These are phyloP conservation scores for Pseudobourletiella spinata DNA, from an alignment of 1,140 invertebrate genomes.

Conservation along the genomic window DNA sequence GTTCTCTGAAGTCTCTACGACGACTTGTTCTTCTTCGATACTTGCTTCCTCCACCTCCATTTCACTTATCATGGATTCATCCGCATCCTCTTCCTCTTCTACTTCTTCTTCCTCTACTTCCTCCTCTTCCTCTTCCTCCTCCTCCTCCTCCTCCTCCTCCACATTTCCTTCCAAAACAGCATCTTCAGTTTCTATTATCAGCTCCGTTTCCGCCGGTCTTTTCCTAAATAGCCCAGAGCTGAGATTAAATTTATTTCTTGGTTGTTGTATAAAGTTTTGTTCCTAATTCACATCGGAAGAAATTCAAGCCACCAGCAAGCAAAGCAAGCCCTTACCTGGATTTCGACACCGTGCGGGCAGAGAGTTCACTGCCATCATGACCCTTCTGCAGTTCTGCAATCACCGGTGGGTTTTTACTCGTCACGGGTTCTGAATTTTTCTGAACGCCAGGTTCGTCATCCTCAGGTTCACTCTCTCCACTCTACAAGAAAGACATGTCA, in stretches of 20 bases:
- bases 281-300: too few relatives aligned
- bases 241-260: too few relatives aligned
- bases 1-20: background rate
- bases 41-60: background rate
- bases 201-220: background rate
- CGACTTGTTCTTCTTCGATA: background rate
- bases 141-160: background rate
- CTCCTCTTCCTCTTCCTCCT: background rate
- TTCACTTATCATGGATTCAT: too few relatives aligned
- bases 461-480: slow-evolving; percentile 18
- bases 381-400: too few relatives aligned
- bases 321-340: too few relatives aligned
- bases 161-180: background rate
- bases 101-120: background rate
- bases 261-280: too few relatives aligned
- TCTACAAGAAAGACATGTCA: slow-evolving; percentile 4
- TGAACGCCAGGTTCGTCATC: slow-evolving; percentile 6
- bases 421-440: background rate
- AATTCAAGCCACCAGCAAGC: too few relatives aligned
- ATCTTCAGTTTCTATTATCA: background rate
- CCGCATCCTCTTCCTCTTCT: background rate
- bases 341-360: background rate
- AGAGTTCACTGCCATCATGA: too few relatives aligned
- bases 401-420: too few relatives aligned
- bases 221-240: too few relatives aligned